Evolutionary conservation across 1,140 invertebrate species (phyloP).

Genomic region (Danaus melanippus): DNA sequence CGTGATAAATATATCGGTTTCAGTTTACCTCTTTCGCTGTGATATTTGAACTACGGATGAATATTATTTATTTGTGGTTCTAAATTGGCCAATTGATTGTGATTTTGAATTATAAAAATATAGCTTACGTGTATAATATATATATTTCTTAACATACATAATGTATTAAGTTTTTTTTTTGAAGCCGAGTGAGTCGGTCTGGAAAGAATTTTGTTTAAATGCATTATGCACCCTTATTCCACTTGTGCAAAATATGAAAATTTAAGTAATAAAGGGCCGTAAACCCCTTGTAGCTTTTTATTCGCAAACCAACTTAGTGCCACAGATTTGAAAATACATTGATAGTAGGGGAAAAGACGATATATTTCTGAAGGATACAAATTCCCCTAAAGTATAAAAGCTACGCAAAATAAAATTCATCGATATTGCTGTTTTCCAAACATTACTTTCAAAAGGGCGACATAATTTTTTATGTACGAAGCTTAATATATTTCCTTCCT

Average conservation of each 20-base stretch:
- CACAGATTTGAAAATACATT: slow-evolving; percentile 63
- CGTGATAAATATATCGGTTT: slow-evolving; percentile 25
- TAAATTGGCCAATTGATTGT: too few species aligned
- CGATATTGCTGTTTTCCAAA: slow-evolving; percentile 51
- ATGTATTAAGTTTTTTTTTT: too few species aligned
- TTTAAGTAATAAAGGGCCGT: slow-evolving; percentile 15
- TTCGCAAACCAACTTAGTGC: slow-evolving; percentile 46
- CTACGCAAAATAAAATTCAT: slow-evolving; percentile 63
- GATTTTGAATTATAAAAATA: too few species aligned
- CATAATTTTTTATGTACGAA: slow-evolving; percentile 24
- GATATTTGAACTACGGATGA: too few species aligned
- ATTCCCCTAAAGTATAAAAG: slow-evolving; percentile 63
- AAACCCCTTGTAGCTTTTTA: slow-evolving; percentile 22
- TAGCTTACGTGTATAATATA: too few species aligned
- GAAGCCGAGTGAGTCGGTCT: too few species aligned
- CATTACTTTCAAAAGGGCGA: slow-evolving; percentile 23
- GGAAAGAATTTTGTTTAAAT: too few species aligned
- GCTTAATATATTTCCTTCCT: slow-evolving; percentile 8
- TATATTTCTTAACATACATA: too few species aligned
- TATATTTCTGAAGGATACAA: slow-evolving; percentile 47
- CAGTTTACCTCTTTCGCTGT: slow-evolving; percentile 10
- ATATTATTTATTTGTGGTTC: too few species aligned
- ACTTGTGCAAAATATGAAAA: slow-evolving; percentile 7
- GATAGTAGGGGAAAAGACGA: slow-evolving; percentile 45
- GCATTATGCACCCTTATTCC: slow-evolving; percentile 12